phyloP scores from a whole-genome alignment of 2,113 vertebrate species.

The Tyto alba region DNA sequence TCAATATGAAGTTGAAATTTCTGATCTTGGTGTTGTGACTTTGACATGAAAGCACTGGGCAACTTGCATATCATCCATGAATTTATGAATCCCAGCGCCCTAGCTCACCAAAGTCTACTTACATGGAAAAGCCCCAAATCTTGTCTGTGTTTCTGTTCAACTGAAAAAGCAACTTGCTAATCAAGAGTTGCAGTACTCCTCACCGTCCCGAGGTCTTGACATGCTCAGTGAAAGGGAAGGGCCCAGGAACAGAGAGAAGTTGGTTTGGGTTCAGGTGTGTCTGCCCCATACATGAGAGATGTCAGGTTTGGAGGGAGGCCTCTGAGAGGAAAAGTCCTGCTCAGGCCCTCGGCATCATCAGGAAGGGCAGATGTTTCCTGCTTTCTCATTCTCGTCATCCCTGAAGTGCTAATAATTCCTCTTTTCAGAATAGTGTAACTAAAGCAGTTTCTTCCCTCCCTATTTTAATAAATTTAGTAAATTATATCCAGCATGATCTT shows the following conservation, averaged over 20 bases:
- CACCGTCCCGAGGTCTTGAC: neutral
- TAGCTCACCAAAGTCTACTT: neutral
- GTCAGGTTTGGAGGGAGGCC: neutral
- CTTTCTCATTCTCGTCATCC: neutral
- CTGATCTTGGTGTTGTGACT: neutral
- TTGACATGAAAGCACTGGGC: neutral
- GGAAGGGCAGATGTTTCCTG: neutral
- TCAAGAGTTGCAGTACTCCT: neutral
- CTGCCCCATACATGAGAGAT: neutral
- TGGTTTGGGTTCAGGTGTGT: neutral
- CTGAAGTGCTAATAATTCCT: neutral
- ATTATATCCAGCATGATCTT: neutral
- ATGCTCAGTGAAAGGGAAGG: neutral
- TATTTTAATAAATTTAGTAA: neutral
- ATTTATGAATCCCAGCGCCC: neutral
- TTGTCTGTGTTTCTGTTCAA: neutral
- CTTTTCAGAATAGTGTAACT: neutral
- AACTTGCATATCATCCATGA: neutral
- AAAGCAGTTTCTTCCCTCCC: neutral
- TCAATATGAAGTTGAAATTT: neutral
- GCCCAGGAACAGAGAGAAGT: neutral
- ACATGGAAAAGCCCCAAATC: neutral
- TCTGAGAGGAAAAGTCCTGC: neutral
- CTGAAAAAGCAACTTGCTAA: accelerated
- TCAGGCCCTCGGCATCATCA: neutral